These are phyloP conservation scores for Nysson spinosus DNA, from an alignment of 2,888 invertebrate species.

Conservation along the genomic window DNA sequence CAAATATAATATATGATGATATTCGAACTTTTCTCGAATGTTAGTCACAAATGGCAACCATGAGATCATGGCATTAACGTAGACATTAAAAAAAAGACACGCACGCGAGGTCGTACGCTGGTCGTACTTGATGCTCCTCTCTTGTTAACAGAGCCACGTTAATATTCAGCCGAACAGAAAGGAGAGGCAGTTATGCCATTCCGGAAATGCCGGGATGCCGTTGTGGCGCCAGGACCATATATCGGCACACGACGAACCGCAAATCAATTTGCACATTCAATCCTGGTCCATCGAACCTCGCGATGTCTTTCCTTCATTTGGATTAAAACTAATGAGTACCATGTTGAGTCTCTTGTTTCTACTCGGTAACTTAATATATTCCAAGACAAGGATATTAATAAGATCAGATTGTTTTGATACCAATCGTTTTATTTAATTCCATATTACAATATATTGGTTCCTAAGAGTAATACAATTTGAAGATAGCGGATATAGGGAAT, in stretches of 20 bases:
- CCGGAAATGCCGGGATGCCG: constrained; percentile 73
- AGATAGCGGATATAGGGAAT: no score
- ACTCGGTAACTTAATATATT: no score
- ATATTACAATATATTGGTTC: no score
- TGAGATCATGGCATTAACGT: constrained; percentile 1
- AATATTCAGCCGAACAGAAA: constrained; percentile 55
- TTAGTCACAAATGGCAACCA: no score
- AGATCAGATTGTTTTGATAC: no score
- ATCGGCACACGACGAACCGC: constrained; percentile 67
- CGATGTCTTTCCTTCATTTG: constrained; percentile 36
- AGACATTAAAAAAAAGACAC: constrained; percentile 9
- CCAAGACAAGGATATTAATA: no score
- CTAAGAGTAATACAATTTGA: no score
- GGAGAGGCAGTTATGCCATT: constrained; percentile 64
- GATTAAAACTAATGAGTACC: constrained; percentile 48
- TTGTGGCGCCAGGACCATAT: constrained; percentile 65
- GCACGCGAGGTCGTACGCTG: constrained; percentile 36
- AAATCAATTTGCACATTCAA: constrained; percentile 68
- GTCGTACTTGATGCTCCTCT: constrained; percentile 57
- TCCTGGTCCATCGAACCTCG: constrained; percentile 29
- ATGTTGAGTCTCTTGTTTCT: constrained; percentile 33
- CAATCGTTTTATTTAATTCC: no score
- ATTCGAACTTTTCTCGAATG: no score
- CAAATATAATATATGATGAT: no score
- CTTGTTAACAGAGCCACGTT: constrained; percentile 64